Evolutionary conservation across 1,140 invertebrate species (phyloP), one percentile per base, ranked within the genome.

Genomic region (Myzus persicae): DNA sequence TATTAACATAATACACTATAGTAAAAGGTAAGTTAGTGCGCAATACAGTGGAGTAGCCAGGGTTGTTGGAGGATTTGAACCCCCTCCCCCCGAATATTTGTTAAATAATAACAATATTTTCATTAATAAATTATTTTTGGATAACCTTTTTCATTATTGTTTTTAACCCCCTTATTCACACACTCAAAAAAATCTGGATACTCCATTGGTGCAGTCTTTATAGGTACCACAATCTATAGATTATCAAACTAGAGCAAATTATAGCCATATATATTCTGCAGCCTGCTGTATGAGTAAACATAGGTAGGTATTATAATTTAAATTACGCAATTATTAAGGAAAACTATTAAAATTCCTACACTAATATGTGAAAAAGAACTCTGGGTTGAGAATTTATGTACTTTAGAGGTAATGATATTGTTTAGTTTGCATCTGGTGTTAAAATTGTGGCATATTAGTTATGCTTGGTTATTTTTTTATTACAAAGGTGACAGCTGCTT

Each of bases 371-470:
- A 76, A 76, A 76, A 76, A 40, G 0, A 85, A 85, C 8, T 26
- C 24, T 18, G 84, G 9, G 26, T 85, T 2, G 42, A 4, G 26
- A 11, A 85, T 85, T 44, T 85, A 85, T 85, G 38, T 44, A 85
- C 40, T 38, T 85, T 26, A 44, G 26, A 8, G 24, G 40, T 44
- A 85, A 38, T 85, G 40, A 85, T 85, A 85, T 40, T 85, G 24
- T 89, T 89, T 89, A 54, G 20, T 54, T 89, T 54, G 36, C 46
- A 46, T 54, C 46, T 89, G 88, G 46, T 89, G 48, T 89, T 89
- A 89, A 89, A 89, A 89, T 54, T 89, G n/a, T 89, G 88, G n/a
- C 22, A 85, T 40, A 42, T 85, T 26, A 26, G 26, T 85, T 44
- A 26, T 38, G 24, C 24, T 85, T 85, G 40, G 40, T 85, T 85